Percentiles rank a stretch among this genome's conserved stretches.
phyloP scores from a whole-genome alignment of 2,888 invertebrate genomes.

The Drosophila paramelanica region DNA sequence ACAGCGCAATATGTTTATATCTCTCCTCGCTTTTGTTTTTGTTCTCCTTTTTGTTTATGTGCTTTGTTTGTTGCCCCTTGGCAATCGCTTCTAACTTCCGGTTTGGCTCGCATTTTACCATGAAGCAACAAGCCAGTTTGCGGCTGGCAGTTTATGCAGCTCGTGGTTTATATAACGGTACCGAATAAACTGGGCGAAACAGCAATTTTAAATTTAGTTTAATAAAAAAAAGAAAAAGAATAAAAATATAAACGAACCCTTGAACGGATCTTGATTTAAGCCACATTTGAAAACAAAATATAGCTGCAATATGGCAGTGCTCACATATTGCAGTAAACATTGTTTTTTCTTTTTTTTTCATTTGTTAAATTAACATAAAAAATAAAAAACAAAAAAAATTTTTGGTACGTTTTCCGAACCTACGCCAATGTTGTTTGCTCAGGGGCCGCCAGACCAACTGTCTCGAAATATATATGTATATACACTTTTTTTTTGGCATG shows the following conservation, averaged over 20 bases:
- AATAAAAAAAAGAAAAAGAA: no score
- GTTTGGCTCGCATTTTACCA: conserved; percentile 52
- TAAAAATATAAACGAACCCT: neutral
- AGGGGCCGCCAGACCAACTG: conserved; percentile 52
- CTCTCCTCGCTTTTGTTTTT: conserved; percentile 17
- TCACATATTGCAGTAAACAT: conserved; percentile 6
- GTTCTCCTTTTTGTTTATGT: conserved; percentile 5
- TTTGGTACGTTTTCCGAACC: conserved; percentile 47
- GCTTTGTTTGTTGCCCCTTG: conserved; percentile 27
- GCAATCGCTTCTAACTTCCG: conserved; percentile 64
- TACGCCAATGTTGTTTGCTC: conserved; percentile 65
- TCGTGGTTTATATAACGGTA: conserved; percentile 20
- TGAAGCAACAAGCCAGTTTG: conserved; percentile 24
- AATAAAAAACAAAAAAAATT: conserved; percentile 23
- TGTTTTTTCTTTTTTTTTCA: conserved; percentile 40
- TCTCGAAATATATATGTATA: conserved; percentile 25
- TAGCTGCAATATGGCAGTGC: neutral
- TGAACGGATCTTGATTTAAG: neutral
- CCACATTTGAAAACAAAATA: neutral
- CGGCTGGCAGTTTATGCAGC: conserved; percentile 2
- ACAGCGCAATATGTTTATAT: conserved; percentile 42
- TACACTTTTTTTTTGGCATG: conserved; percentile 34
- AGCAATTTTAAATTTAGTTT: no score
- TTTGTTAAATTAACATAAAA: conserved; percentile 64
- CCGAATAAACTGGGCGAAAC: conserved; percentile 14